These are phyloP conservation scores for Drosophila pseudoobscura DNA, from an alignment of 1,140 invertebrate genomes.

Conservation along the genomic window DNA sequence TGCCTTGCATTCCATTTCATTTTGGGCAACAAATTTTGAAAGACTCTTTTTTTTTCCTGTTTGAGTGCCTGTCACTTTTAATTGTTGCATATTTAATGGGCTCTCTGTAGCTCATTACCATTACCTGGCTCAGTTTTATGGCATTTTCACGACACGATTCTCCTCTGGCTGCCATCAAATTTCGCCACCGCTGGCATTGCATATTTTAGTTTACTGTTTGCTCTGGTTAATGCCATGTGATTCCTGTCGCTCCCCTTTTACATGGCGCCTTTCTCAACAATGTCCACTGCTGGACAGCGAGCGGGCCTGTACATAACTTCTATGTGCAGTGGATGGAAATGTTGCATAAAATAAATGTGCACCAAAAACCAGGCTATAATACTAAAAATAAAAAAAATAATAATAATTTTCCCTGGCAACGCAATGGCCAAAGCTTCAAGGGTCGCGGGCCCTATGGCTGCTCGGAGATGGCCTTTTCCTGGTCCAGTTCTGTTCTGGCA, in stretches of 20 bases:
- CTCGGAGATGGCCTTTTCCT: slow-evolving; percentile 19
- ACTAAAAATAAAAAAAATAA: slow-evolving; percentile 47
- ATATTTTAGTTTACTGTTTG: slow-evolving; percentile 71
- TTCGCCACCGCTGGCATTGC: slow-evolving; percentile 51
- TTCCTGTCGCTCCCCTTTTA: slow-evolving; percentile 24
- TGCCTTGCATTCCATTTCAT: slow-evolving; percentile 43
- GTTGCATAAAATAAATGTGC: slow-evolving; percentile 75
- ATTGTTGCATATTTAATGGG: slow-evolving; percentile 76
- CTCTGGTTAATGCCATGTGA: slow-evolving; percentile 30
- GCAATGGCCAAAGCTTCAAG: slow-evolving; percentile 57
- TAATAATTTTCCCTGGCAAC: slow-evolving; percentile 70
- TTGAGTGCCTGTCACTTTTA: slow-evolving; percentile 66
- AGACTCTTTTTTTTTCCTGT: slow-evolving; percentile 35
- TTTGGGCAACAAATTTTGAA: slow-evolving; percentile 63
- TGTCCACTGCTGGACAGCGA: slow-evolving; percentile 37
- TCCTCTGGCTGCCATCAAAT: slow-evolving; percentile 41
- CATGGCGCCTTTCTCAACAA: slow-evolving; percentile 31
- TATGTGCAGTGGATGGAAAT: slow-evolving; percentile 66
- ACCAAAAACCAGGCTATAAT: slow-evolving; percentile 61
- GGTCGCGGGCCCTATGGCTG: slow-evolving; percentile 45
- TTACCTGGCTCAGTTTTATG: slow-evolving; percentile 63
- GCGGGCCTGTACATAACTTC: slow-evolving; percentile 55
- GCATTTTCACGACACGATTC: slow-evolving; percentile 58
- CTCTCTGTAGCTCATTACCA: slow-evolving; percentile 54
- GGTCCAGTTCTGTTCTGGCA: slow-evolving; percentile 6